Conservation (phyloP, 1,140 invertebrate species). For the Tetramorium simillimum region DNA sequence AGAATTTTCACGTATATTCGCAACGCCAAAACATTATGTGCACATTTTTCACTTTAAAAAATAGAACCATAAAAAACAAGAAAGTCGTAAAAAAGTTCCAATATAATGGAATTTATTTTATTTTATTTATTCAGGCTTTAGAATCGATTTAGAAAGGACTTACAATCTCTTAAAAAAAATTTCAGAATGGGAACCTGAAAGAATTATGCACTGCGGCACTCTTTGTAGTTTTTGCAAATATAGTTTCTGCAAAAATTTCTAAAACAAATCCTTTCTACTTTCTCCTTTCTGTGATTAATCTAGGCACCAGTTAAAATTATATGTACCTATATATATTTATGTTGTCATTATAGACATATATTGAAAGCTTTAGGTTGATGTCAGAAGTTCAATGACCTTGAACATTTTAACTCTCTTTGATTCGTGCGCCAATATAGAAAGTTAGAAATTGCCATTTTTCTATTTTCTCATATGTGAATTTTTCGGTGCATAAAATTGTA, state of each 20-base stretch:
- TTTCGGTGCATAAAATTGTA: not conserved
- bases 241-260: slow-evolving; percentile 73
- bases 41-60: slow-evolving; percentile 76
- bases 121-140: not conserved
- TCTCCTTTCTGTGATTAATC: slow-evolving; percentile 2
- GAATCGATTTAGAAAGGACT: not conserved
- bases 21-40: slow-evolving; percentile 74
- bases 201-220: slow-evolving; percentile 72
- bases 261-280: slow-evolving; percentile 77
- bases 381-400: not conserved
- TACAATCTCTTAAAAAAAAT: slow-evolving; percentile 43
- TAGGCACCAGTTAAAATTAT: slow-evolving; percentile 74
- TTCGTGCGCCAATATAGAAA: not conserved
- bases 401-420: not conserved
- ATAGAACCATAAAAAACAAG: slow-evolving; percentile 81
- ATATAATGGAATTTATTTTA: slow-evolving; percentile 64
- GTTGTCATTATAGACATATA: slow-evolving; percentile 81
- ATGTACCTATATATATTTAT: slow-evolving; percentile 76
- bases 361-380: slow-evolving; percentile 52
- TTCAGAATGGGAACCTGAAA: slow-evolving; percentile 72
- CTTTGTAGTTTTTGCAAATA: slow-evolving; percentile 70
- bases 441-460: not conserved
- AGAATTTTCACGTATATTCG: slow-evolving; percentile 1
- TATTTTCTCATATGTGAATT: not conserved
- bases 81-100: slow-evolving; percentile 79